Conservation (phyloP, 1,140 invertebrate species). For the Brachionus sp. region DNA sequence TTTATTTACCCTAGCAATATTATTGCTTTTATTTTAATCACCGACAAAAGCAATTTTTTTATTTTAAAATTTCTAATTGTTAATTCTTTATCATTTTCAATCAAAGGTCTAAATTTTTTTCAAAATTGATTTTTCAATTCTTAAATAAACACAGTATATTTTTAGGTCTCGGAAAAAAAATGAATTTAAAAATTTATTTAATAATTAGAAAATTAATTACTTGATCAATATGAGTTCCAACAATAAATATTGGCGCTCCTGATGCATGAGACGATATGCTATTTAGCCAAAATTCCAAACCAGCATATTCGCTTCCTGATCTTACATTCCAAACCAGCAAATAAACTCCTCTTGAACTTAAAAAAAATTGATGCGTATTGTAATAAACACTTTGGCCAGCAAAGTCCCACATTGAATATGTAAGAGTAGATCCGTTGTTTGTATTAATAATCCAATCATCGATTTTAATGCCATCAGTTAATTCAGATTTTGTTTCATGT, state of each 20-base stretch:
- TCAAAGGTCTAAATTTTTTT: too few species aligned
- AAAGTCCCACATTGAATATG: constrained; percentile 56
- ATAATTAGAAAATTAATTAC: background rate
- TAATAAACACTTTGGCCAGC: constrained; percentile 59
- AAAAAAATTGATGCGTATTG: constrained; percentile 60
- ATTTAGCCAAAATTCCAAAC: constrained; percentile 59
- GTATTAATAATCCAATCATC: constrained; percentile 51
- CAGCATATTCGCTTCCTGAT: constrained; percentile 57
- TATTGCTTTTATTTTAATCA: too few species aligned
- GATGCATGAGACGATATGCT: constrained; percentile 53
- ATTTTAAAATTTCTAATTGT: too few species aligned
- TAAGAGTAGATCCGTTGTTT: constrained; percentile 45
- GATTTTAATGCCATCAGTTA: constrained; percentile 57
- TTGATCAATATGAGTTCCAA: constrained; percentile 33
- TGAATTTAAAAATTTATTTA: background rate
- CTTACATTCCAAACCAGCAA: constrained; percentile 57
- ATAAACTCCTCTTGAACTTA: constrained; percentile 56
- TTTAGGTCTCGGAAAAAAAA: too few species aligned
- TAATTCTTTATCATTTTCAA: too few species aligned
- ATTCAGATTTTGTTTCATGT: constrained; percentile 46
- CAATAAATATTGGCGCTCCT: background rate
- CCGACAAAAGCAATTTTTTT: too few species aligned
- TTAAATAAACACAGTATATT: too few species aligned
- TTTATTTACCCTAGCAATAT: too few species aligned
- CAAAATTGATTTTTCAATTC: too few species aligned